These are phyloP conservation scores for Trichogramma pretiosum DNA, from an alignment of 1,140 invertebrate genomes.

Conservation along the genomic window DNA sequence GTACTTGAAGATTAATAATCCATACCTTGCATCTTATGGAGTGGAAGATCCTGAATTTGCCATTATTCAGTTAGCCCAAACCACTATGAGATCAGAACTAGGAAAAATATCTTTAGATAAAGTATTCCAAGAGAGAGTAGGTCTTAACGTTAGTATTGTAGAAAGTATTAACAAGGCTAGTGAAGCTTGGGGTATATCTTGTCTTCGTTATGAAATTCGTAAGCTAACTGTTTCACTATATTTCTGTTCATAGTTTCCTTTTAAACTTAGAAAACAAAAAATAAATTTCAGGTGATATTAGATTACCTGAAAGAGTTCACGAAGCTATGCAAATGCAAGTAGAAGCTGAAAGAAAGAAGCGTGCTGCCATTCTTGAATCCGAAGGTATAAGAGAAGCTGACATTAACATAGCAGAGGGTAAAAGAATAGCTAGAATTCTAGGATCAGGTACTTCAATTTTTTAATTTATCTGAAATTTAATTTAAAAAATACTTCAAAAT, in stretches of 20 bases:
- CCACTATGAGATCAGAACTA: constrained; percentile 97
- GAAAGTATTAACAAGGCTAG: constrained; percentile 96
- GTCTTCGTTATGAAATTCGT: constrained; percentile 97
- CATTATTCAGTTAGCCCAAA: constrained; percentile 96
- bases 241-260: constrained; percentile 4
- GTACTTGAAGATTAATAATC: constrained; percentile 87
- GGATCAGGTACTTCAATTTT: constrained; percentile 62
- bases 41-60: constrained; percentile 99
- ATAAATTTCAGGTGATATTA: constrained; percentile 77
- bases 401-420: constrained; percentile 96
- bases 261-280: neutral
- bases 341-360: constrained; percentile 92
- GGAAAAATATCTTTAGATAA: constrained; percentile 97
- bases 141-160: constrained; percentile 91
- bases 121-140: constrained; percentile 94
- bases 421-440: constrained; percentile 82
- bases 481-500: constrained; percentile 1
- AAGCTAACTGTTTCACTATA: too few relatives aligned
- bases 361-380: constrained; percentile 93
- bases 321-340: constrained; percentile 99
- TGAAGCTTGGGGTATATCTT: constrained; percentile 95
- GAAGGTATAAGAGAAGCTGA: constrained; percentile 91
- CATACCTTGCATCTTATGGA: constrained; percentile 92
- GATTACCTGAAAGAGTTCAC: constrained; percentile 83
- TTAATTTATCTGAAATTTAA: constrained; percentile 1